Percentiles rank a stretch among this genome's conserved stretches.
Evolutionary conservation across 92 coral and sea anemone genomes (phyloP).

Genomic region (Paramuricea clavata): DNA sequence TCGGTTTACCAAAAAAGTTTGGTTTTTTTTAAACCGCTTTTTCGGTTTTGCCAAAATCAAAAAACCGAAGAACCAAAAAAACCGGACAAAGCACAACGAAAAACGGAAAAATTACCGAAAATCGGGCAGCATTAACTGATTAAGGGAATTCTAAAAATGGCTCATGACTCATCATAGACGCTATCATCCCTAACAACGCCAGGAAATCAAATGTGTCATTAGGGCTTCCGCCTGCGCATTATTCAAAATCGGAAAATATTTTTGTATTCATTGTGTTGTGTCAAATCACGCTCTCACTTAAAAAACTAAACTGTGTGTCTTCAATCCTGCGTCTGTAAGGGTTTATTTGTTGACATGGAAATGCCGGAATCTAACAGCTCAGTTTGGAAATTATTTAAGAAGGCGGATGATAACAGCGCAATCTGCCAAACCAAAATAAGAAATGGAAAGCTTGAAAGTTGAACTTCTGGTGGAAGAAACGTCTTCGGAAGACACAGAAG

Average conservation of each 20-base stretch:
- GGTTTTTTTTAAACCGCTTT: too few relatives aligned
- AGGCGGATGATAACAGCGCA: neutral
- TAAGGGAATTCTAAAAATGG: too few relatives aligned
- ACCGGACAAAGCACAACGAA: too few relatives aligned
- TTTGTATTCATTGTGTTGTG: neutral
- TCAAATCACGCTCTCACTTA: neutral
- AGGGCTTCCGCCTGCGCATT: neutral
- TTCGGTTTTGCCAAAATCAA: too few relatives aligned
- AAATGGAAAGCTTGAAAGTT: too few relatives aligned
- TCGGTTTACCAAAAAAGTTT: too few relatives aligned
- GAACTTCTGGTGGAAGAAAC: too few relatives aligned
- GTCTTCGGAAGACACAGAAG: too few relatives aligned
- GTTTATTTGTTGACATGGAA: neutral
- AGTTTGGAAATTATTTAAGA: constrained; percentile 24
- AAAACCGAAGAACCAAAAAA: too few relatives aligned
- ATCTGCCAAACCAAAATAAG: constrained; percentile 15
- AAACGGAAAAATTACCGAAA: too few relatives aligned
- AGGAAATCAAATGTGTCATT: neutral
- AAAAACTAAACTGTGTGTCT: neutral
- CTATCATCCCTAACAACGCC: neutral
- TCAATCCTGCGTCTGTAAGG: neutral
- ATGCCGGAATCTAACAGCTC: neutral
- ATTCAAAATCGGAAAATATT: neutral
- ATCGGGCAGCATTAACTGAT: too few relatives aligned
- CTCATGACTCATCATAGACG: too few relatives aligned